phyloP scores from a whole-genome alignment of 2,113 vertebrate genomes.

The Tapirus terrestris region DNA sequence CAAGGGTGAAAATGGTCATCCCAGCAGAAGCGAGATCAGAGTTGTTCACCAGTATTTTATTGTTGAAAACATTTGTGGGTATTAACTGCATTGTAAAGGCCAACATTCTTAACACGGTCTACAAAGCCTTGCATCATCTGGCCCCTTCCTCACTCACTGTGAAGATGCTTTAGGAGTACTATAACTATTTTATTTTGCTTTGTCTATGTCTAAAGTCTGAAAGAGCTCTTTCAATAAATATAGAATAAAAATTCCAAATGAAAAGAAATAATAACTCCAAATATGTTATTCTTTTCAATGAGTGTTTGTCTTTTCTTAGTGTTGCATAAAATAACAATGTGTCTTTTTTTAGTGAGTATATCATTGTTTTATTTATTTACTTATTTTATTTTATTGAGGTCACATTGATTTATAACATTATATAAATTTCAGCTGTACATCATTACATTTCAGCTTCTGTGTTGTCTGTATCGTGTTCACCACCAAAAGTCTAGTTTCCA shows the following conservation, averaged over 20 bases:
- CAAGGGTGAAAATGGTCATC: neutral
- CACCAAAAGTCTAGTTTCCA: too few relatives aligned
- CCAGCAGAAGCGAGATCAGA: neutral
- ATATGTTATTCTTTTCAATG: neutral
- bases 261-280: neutral
- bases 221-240: conserved; percentile 17
- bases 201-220: neutral
- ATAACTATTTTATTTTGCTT: conserved; percentile 24
- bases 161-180: conserved; percentile 3
- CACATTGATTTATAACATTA: too few relatives aligned
- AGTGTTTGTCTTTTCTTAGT: conserved; percentile 1
- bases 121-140: neutral
- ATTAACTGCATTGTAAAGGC: neutral
- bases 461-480: too few relatives aligned
- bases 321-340: neutral
- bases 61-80: neutral
- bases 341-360: neutral
- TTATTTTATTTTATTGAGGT: too few relatives aligned
- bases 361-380: too few relatives aligned
- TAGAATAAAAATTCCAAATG: neutral
- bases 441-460: too few relatives aligned
- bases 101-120: neutral
- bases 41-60: neutral
- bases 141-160: neutral
- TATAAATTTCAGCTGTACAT: too few relatives aligned